Percentiles rank a stretch among this genome's conserved stretches.
Conservation (phyloP, 2,888 invertebrate genomes). For the Priocnemis perturbator region DNA sequence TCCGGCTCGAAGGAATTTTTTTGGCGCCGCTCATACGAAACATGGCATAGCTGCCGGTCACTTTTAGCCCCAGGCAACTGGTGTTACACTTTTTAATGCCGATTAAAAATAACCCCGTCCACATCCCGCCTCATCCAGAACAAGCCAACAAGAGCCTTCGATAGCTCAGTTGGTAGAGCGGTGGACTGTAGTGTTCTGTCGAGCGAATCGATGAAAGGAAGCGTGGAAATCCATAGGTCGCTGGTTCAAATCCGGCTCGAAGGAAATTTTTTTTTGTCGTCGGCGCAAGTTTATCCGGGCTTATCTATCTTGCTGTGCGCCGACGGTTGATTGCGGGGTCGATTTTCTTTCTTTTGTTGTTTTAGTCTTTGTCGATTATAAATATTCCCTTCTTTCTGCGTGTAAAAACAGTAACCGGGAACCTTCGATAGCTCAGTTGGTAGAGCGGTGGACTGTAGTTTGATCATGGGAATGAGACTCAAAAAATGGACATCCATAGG, state of each 20-base stretch:
- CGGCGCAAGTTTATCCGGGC: too few species aligned
- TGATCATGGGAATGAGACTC: constrained; percentile 14
- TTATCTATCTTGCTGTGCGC: too few species aligned
- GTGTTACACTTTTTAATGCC: too few species aligned
- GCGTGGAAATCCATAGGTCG: constrained; percentile 67
- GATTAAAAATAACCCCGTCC: too few species aligned
- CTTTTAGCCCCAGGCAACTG: too few species aligned
- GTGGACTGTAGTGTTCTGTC: constrained; percentile 71
- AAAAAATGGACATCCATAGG: constrained; percentile 63
- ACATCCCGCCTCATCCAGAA: too few species aligned
- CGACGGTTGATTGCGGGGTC: not conserved
- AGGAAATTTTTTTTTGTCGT: constrained; percentile 49
- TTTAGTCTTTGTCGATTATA: too few species aligned
- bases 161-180: constrained; percentile 75
- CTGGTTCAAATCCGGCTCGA: constrained; percentile 72
- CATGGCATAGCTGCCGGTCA: too few species aligned
- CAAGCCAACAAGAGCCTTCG: constrained; percentile 51
- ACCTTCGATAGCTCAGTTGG: constrained; percentile 73
- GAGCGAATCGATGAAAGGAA: not conserved
- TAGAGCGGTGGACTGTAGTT: constrained; percentile 75
- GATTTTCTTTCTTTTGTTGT: too few species aligned
- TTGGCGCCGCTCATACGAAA: not conserved
- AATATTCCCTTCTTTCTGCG: too few species aligned
- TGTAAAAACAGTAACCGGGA: not conserved
- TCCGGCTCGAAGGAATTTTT: constrained; percentile 67